These are phyloP conservation scores for Idaea straminata DNA, from an alignment of 2,888 invertebrate species.

Conservation along the genomic window DNA sequence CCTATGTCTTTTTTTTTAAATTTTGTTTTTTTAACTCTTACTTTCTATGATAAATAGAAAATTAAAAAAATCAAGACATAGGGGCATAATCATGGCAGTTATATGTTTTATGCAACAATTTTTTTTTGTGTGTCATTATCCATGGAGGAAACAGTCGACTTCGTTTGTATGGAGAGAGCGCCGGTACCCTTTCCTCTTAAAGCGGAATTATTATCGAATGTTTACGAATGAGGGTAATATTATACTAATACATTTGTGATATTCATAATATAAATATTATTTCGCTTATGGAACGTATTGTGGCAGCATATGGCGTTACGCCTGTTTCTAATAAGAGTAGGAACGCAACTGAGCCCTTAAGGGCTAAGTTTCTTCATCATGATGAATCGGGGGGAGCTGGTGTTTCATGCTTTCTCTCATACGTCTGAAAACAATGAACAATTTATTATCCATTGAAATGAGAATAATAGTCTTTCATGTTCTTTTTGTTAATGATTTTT, in stretches of 20 bases:
- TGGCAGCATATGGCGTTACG: slow-evolving; percentile 35
- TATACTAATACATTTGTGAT: slow-evolving; percentile 44
- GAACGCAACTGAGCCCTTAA: slow-evolving; percentile 30
- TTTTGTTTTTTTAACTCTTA: no score
- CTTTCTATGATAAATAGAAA: no score
- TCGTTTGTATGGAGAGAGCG: no score
- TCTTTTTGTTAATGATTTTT: no score
- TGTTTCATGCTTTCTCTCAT: slow-evolving; percentile 45
- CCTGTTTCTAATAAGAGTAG: slow-evolving; percentile 39
- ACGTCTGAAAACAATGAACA: slow-evolving; percentile 50
- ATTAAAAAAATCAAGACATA: no score
- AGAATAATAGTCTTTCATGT: neutral
- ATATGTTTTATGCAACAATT: no score
- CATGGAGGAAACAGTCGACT: no score
- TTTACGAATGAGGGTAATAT: slow-evolving; percentile 2
- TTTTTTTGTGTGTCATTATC: no score
- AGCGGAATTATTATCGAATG: neutral
- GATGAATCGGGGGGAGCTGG: slow-evolving; percentile 36
- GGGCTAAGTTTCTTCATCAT: neutral
- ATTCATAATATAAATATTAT: slow-evolving; percentile 31
- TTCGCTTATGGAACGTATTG: slow-evolving; percentile 40
- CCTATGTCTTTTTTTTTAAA: no score
- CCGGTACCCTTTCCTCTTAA: neutral
- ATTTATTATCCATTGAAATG: neutral
- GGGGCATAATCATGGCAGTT: no score